Base-by-base conservation (phyloP, 92 coral and sea anemone species). In the Palythoa heliodiscus region DNA sequence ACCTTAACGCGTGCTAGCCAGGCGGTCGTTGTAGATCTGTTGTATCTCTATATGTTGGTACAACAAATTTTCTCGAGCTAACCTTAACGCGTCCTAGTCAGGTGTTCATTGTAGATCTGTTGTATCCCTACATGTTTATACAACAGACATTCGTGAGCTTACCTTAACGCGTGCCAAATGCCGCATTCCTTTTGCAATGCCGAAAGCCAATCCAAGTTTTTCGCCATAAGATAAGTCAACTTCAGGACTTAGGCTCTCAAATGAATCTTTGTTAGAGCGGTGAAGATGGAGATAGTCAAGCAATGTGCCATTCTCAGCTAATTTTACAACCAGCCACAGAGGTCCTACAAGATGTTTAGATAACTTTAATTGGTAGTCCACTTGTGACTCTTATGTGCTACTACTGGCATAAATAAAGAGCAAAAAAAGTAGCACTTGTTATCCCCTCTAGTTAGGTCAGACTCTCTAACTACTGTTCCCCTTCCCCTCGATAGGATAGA, bases 101-200 rank as follows among this genome's bases (percentile, higher is more conserved):
- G 35, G 35, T 1, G 35, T 0, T 1, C 35, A 1, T 29, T 29
- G 35, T 29, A 29, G 35, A 29, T 67, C 13, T 20, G 70, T 64
- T 23, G 15, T 23, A n/a, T 68, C 39, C 72, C 12, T n/a, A 10
- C 11, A 3, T 20, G 16, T 60, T 22, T 0, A 15, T 7, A 60
- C 3, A 14, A 77, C 63, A 17, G 2, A n/a, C 7, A 1, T 76
- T 14, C 3, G 7, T 9, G 8, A 60, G 54, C 50, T 78, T 29
- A 80, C 84, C 84, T 80, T 80, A 24, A 80, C 19, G 43, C 73
- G 47, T 80, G 70, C 84, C 2, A 80, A 8, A 70, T 80, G 84
- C 7, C 60, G 75, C 84, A 80, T 80, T 35, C 84, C 84, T 14
- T 80, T 63, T 23, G 84, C 74, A 11, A 80, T 80, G 61, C 84